These are phyloP conservation scores for Potamarius usumacintae DNA, from an alignment of 2,113 vertebrate genomes.

Conservation along the genomic window DNA sequence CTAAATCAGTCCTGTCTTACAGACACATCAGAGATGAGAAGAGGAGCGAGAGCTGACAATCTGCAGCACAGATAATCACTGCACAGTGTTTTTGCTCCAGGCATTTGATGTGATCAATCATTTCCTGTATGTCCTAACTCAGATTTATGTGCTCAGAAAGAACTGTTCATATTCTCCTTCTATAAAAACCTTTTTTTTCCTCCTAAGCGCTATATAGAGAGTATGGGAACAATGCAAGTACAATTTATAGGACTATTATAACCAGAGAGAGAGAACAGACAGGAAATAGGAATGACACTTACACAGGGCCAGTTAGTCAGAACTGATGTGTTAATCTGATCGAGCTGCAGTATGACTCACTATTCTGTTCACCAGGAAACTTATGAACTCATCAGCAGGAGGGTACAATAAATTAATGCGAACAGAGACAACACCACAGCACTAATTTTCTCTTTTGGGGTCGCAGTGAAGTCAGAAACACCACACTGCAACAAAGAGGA, in stretches of 20 bases:
- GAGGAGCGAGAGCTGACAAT: conserved; percentile 1
- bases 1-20: background rate
- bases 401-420: background rate
- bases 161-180: background rate
- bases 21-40: background rate
- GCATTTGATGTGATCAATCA: background rate
- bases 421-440: conserved; percentile 21
- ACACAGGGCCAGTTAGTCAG: conserved; percentile 36
- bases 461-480: conserved; percentile 2
- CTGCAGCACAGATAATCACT: background rate
- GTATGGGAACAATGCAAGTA: background rate
- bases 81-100: background rate
- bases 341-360: conserved; percentile 45
- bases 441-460: background rate
- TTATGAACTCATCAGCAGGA: conserved; percentile 31
- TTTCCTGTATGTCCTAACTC: background rate
- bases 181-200: background rate
- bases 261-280: background rate
- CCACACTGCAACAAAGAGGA: conserved; percentile 27
- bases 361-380: conserved; percentile 29
- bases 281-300: background rate
- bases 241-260: background rate
- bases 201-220: too few species aligned
- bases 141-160: background rate
- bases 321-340: conserved; percentile 40